A percentile compares a stretch with the other conserved stretches of the same genome.
Evolutionary conservation across 2,797 vertebrate genomes (phyloP).

Genomic region (Molothrus aeneus): DNA sequence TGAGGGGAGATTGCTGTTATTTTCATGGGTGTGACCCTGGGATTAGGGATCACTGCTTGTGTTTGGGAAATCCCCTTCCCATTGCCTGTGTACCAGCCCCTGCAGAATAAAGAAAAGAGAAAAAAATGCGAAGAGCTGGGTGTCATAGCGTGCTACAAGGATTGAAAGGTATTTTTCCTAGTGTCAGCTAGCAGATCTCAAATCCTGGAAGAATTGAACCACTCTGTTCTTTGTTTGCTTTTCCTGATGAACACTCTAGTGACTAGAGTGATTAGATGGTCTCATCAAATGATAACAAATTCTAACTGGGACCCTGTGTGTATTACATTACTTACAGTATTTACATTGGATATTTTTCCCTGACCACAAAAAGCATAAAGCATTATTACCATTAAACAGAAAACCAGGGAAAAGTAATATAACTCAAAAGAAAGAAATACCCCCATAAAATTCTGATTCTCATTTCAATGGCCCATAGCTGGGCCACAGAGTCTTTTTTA

Average conservation of each 20-base stretch:
- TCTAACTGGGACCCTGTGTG: neutral
- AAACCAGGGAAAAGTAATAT: neutral
- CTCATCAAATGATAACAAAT: neutral
- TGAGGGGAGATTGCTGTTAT: neutral
- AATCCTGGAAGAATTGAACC: neutral
- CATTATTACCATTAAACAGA: neutral
- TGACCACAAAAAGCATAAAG: neutral
- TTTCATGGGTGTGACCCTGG: neutral
- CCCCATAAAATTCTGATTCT: neutral
- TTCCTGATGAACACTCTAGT: neutral
- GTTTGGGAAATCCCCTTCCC: neutral
- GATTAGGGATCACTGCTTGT: neutral
- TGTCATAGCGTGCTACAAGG: neutral
- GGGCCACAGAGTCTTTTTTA: neutral
- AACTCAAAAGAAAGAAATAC: neutral
- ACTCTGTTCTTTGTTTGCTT: neutral
- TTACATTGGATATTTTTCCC: neutral
- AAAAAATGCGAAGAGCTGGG: neutral
- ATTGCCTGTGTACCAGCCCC: neutral
- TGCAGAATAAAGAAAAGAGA: neutral
- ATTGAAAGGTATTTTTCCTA: neutral
- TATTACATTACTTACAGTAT: neutral
- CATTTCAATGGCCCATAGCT: neutral
- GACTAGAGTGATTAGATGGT: neutral
- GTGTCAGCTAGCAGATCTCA: neutral